phyloP scores from a whole-genome alignment of 2,113 vertebrate genomes.

The Coracopsis vasa region DNA sequence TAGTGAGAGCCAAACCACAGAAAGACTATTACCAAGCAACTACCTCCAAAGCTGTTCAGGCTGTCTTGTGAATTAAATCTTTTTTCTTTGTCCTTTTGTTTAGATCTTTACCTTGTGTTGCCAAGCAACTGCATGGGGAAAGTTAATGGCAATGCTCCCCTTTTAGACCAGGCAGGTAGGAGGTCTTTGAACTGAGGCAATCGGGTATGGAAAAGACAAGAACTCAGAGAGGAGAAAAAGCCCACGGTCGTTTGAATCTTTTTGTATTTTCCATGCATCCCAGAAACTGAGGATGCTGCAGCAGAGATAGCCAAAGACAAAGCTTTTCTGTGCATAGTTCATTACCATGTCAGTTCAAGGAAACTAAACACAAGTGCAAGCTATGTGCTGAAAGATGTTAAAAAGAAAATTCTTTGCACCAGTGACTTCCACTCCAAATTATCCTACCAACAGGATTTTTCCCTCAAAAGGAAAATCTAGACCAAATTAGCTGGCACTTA shows the following conservation, averaged over 20 bases:
- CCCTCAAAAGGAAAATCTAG: not conserved
- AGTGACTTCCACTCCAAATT: not conserved
- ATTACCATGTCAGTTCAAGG: not conserved
- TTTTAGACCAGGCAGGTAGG: not conserved
- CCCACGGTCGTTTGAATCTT: not conserved
- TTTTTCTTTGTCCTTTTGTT: slow-evolving; percentile 52
- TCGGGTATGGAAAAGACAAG: not conserved
- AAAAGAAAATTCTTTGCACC: not conserved
- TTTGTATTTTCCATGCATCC: not conserved
- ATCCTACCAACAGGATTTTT: not conserved
- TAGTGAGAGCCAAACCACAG: not conserved
- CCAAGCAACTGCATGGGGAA: slow-evolving; percentile 27
- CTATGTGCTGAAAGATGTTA: not conserved
- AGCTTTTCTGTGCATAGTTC: not conserved
- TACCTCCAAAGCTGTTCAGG: slow-evolving; percentile 7
- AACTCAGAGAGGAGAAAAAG: not conserved
- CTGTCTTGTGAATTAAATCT: not conserved
- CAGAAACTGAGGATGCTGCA: not conserved
- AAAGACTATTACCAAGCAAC: not conserved
- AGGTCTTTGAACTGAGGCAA: not conserved
- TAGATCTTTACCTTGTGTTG: slow-evolving; percentile 39
- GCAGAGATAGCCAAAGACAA: not conserved
- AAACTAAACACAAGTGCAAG: not conserved
- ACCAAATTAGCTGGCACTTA: not conserved
- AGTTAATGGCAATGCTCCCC: slow-evolving; percentile 6